Evolutionary conservation across 2,888 invertebrate genomes (phyloP).

Genomic region (Lepidocyrtoides sp.): DNA sequence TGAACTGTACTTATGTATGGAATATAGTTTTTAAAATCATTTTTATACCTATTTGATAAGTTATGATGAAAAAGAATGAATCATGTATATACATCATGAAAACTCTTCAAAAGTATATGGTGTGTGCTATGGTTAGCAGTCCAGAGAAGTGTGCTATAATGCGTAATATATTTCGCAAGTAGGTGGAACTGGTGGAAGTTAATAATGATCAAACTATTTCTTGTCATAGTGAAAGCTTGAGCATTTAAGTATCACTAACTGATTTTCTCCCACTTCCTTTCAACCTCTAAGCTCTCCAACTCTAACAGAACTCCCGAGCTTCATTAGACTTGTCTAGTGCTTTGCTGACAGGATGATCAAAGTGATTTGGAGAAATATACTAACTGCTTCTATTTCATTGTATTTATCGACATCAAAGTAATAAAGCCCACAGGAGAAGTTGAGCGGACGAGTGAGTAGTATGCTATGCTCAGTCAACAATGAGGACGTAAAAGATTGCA

Average conservation of each 20-base stretch:
- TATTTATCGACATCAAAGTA: slow-evolving; percentile 65
- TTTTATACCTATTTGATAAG: background rate
- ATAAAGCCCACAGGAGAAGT: background rate
- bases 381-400: slow-evolving; percentile 44
- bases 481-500: background rate
- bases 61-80: too few species aligned
- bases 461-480: background rate
- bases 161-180: background rate
- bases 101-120: background rate
- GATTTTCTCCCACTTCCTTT: slow-evolving; percentile 22
- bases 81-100: too few species aligned
- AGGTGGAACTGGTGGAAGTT: background rate
- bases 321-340: slow-evolving; percentile 49
- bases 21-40: background rate
- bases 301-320: slow-evolving; percentile 1
- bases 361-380: slow-evolving; percentile 57
- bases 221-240: slow-evolving; percentile 15
- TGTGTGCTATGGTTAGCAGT: too few species aligned
- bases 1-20: background rate
- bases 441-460: background rate
- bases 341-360: slow-evolving; percentile 64
- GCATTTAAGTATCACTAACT: slow-evolving; percentile 27
- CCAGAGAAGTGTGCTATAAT: too few species aligned
- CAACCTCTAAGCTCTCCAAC: slow-evolving; percentile 8
- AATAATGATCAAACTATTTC: background rate